Conservation (phyloP, 2,113 vertebrate genomes). For the Sarotherodon lohbergeri region DNA sequence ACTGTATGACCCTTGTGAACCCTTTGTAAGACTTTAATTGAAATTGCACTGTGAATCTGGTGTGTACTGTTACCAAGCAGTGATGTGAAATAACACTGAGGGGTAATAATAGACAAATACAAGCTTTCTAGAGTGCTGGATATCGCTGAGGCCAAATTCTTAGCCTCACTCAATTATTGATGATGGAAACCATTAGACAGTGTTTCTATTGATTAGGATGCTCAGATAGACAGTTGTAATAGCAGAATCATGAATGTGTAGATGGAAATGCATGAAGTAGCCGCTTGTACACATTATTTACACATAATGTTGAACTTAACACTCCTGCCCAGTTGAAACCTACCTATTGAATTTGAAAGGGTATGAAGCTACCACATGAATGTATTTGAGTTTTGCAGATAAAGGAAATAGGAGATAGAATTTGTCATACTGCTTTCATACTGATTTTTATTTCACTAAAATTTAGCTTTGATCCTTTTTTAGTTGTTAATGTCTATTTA, state of each 20-base stretch:
- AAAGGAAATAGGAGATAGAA: not conserved
- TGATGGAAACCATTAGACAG: slow-evolving; percentile 57
- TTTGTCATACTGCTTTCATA: not conserved
- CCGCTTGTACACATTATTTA: slow-evolving; percentile 8
- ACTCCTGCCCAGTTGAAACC: not conserved
- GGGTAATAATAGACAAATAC: not conserved
- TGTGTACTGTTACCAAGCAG: slow-evolving; percentile 24
- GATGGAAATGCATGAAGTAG: not conserved
- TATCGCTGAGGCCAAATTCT: not conserved
- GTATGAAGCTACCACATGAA: not conserved
- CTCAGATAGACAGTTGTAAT: not conserved
- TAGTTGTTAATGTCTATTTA: not conserved
- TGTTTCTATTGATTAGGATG: slow-evolving; percentile 45
- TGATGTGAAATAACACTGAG: not conserved
- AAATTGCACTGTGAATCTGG: not conserved
- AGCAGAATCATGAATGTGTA: not conserved
- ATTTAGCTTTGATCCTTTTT: not conserved
- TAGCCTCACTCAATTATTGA: slow-evolving; percentile 58
- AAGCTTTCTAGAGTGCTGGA: not conserved
- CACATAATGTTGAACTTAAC: not conserved
- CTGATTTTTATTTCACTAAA: not conserved
- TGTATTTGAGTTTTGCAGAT: not conserved
- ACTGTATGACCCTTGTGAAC: not conserved
- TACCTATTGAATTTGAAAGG: not conserved
- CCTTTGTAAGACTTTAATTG: not conserved